Evolutionary conservation across 2,888 invertebrate species (phyloP), one percentile per base, ranked within the genome.

Genomic region (Epiperipatus broadwayi): DNA sequence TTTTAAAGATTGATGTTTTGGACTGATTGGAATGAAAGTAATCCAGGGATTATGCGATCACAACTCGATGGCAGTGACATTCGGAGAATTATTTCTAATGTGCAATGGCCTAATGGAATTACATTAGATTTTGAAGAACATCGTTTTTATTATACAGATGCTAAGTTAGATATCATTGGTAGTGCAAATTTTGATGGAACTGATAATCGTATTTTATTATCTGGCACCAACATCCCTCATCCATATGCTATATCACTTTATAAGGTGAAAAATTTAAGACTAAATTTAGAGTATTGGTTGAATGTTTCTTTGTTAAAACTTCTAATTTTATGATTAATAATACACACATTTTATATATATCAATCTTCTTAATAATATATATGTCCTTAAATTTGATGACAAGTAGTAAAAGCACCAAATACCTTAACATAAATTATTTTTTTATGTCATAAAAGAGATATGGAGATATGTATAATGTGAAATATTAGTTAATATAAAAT

Each of bases 81-180:
- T 32, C 67, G 47, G 68, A 64, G 44, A 55, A 51, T 52, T 22
- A 68, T 68, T 41, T 69, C 71, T 0, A 46, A 48, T 5, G 77
- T 85, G 0, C 70, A 73, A 46, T 81, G 81, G 81, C 84, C 84
- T 1, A 84, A 83, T 54, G 81, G 81, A 12, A 74, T 81, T 39
- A 75, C 84, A 0, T 71, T 87, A 19, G 85, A 87, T 59, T 73
- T 75, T 50, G 73, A 75, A 52, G 71, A 75, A 0, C 76, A 80
- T 49, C 65, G 74, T 34, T 72, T 87, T 37, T 87, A 79, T 54
- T 84, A 81, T 79, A 81, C 80, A 0, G 84, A 85, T 52, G 84
- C 81, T 0, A 69, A 71, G 51, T 69, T 73, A 46, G 78, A 84
- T 57, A 77, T 76, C 52, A 79, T 85, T 36, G 77, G 74, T 0